Evolutionary conservation across 2,888 invertebrate genomes (phyloP).

Genomic region (Phania funesta): DNA sequence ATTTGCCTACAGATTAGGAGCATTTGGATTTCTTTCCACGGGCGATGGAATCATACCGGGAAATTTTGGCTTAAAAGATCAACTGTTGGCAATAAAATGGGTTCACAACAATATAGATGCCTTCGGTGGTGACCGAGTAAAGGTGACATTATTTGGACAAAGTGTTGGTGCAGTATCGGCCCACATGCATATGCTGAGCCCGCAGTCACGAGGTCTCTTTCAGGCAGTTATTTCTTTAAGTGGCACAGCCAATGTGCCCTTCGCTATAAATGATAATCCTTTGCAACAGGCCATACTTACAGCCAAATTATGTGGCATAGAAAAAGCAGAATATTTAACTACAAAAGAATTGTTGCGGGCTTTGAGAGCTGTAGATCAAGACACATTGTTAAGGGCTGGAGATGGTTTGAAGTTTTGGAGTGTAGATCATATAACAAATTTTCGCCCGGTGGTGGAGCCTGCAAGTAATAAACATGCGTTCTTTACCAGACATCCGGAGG

Average conservation of each 20-base stretch:
- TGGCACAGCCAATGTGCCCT: conserved; percentile 81
- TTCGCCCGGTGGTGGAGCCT: conserved; percentile 80
- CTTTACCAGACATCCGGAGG: conserved; percentile 79
- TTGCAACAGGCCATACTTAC: conserved; percentile 77
- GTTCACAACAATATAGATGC: conserved; percentile 79
- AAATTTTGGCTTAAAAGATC: conserved; percentile 82
- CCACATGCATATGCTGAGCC: conserved; percentile 81
- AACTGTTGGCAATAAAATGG: conserved; percentile 81
- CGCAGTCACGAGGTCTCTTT: conserved; percentile 80
- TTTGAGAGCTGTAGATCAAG: conserved; percentile 79
- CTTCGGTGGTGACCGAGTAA: conserved; percentile 80
- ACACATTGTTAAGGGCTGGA: conserved; percentile 77
- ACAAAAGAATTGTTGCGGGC: conserved; percentile 78
- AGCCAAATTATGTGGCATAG: conserved; percentile 80
- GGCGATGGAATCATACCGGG: conserved; percentile 81
- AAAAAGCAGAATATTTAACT: conserved; percentile 71
- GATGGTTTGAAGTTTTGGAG: conserved; percentile 82
- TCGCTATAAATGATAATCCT: conserved; percentile 73
- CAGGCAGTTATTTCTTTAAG: conserved; percentile 81
- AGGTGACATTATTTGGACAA: conserved; percentile 81
- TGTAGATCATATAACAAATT: conserved; percentile 81
- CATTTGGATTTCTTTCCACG: conserved; percentile 81
- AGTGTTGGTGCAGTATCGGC: conserved; percentile 81
- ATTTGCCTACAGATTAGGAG: conserved; percentile 80
- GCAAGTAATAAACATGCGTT: conserved; percentile 78